Percentiles rank a stretch among this genome's conserved stretches.
Evolutionary conservation across 2,113 vertebrate genomes (phyloP).

Genomic region (Stegastes partitus): DNA sequence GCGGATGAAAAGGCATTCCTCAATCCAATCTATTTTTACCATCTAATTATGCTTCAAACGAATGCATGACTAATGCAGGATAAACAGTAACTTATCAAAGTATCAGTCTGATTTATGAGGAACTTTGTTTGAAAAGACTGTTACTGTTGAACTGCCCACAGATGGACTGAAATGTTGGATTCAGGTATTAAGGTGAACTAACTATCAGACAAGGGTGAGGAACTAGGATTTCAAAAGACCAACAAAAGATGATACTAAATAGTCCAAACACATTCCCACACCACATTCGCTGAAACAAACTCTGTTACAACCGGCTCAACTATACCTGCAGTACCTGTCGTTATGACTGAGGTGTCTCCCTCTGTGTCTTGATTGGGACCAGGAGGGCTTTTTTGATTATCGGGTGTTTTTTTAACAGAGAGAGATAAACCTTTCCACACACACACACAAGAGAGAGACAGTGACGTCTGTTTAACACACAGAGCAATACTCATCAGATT

Average conservation of each 20-base stretch:
- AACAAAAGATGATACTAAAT: neutral
- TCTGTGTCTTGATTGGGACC: slow-evolving; percentile 38
- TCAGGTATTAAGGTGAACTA: slow-evolving; percentile 52
- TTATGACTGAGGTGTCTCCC: slow-evolving; percentile 40
- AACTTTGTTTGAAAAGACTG: neutral
- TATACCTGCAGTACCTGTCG: slow-evolving; percentile 59
- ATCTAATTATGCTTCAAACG: neutral
- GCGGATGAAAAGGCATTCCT: neutral
- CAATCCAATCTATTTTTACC: neutral
- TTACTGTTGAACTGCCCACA: neutral
- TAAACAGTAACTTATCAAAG: neutral
- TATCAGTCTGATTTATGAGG: neutral
- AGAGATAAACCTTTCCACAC: slow-evolving; percentile 64
- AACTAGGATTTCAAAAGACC: neutral
- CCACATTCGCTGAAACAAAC: slow-evolving; percentile 7
- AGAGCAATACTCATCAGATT: slow-evolving; percentile 13
- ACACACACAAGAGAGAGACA: slow-evolving; percentile 24
- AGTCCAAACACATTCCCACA: slow-evolving; percentile 17
- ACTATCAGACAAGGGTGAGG: slow-evolving; percentile 22
- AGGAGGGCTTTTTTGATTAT: slow-evolving; percentile 47
- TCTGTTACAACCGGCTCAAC: slow-evolving; percentile 3
- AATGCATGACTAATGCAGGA: neutral
- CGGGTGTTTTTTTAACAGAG: slow-evolving; percentile 43
- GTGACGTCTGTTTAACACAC: slow-evolving; percentile 4
- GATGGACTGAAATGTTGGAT: slow-evolving; percentile 51